Evolutionary conservation across 2,888 invertebrate species (phyloP), one percentile per base, ranked within the genome.

Genomic region (Balanococcus diminutus): DNA sequence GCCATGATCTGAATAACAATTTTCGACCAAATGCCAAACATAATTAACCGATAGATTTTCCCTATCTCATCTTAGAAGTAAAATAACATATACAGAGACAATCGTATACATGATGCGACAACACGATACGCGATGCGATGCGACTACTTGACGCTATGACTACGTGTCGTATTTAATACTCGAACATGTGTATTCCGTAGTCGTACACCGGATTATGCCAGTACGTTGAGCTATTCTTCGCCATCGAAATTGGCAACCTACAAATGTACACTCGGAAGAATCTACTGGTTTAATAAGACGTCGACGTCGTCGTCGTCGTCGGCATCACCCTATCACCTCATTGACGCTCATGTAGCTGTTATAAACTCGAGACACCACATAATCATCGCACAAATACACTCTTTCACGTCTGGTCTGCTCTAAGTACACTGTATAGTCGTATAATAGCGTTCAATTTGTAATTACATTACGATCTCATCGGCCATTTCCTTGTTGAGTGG

Each of bases 1-100:
- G 61, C 61, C 61, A 67, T 67, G 61, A 67, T 67, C 61, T 67
- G 61, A 67, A 67, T 67, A 67, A 25, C 61, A 67, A 67, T 67
- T 67, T 67, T 67, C 25, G 61, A 25, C 61, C 2, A 67, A 67
- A 28, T 67, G 61, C 61, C 61, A 67, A 67, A 67, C 61, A 9
- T 14, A 25, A 67, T 67, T 67, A 67, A 22, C 25, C 61, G 61
- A 67, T 67, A 28, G 61, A 67, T 67, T 67, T 67, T 56, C 28
- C 56, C 25, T 56, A 5, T 22, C 9, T 42, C 9, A 42, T 42
- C 3, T 16, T 42, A 11, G 42, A 36, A 36, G 36, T 36, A 5
- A 36, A 36, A 36, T 2, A 16, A 42, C 14, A 42, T 14, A 19
- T 51, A 51, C 19, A 19, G 36, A 8, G n/a, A 51, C 51, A 51